phyloP scores from a whole-genome alignment of 2,797 vertebrate species.

The Philypnodon macrostomus region DNA sequence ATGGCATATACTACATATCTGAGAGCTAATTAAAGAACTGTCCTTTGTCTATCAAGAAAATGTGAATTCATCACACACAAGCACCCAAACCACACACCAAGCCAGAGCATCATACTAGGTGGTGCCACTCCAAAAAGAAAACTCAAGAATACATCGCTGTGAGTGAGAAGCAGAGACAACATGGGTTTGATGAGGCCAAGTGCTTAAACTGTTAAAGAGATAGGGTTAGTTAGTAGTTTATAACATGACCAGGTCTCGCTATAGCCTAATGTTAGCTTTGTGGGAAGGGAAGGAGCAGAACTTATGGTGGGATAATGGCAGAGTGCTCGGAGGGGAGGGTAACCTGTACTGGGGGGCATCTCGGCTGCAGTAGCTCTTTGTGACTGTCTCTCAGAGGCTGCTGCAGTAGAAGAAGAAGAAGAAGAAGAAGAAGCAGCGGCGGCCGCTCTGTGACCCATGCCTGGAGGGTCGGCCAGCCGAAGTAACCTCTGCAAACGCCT shows the following conservation, averaged over 20 bases:
- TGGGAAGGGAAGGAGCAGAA: slow-evolving; percentile 5
- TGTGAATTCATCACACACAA: slow-evolving; percentile 17
- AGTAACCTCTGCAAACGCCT: slow-evolving; percentile 95
- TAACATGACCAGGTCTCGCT: slow-evolving; percentile 27
- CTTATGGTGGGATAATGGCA: slow-evolving; percentile 10
- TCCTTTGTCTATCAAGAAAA: neutral
- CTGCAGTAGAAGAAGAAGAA: slow-evolving; percentile 66
- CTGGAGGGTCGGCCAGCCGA: slow-evolving; percentile 90
- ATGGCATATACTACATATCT: no score
- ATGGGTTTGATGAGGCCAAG: slow-evolving; percentile 7
- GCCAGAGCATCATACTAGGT: slow-evolving; percentile 41
- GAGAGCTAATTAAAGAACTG: no score
- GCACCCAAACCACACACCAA: slow-evolving; percentile 21
- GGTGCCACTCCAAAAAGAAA: slow-evolving; percentile 55
- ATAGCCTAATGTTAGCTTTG: slow-evolving; percentile 18
- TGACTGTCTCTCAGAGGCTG: slow-evolving; percentile 74
- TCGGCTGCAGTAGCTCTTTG: slow-evolving; percentile 74
- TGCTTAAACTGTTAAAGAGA: slow-evolving; percentile 9
- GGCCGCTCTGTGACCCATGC: slow-evolving; percentile 79
- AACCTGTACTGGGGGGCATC: slow-evolving; percentile 84
- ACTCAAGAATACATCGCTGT: slow-evolving; percentile 56
- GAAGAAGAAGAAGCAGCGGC: slow-evolving; percentile 66
- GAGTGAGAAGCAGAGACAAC: slow-evolving; percentile 30
- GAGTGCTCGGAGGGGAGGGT: slow-evolving; percentile 49
- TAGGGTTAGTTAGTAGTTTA: slow-evolving; percentile 44